Evolutionary conservation across 2,888 invertebrate genomes (phyloP).

Genomic region (Dromius quadrimaculatus): DNA sequence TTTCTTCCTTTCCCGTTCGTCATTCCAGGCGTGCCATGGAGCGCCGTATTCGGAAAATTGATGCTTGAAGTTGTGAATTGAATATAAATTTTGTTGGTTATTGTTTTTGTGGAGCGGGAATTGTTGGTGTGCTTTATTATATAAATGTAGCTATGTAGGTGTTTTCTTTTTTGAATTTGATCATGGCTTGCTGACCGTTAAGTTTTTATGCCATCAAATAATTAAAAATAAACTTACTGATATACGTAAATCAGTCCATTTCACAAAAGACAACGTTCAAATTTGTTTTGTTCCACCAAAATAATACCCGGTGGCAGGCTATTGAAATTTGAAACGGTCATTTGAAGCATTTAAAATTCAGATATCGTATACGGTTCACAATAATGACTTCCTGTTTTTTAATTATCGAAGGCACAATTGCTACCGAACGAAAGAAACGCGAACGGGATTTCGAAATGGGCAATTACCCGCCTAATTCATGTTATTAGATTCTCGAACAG

Average conservation of each 20-base stretch:
- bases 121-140: slow-evolving; percentile 15
- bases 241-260: too few relatives aligned
- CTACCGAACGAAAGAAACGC: slow-evolving; percentile 31
- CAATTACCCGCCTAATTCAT: slow-evolving; percentile 48
- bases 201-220: slow-evolving; percentile 19
- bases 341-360: slow-evolving; percentile 48
- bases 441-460: slow-evolving; percentile 44
- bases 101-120: slow-evolving; percentile 38
- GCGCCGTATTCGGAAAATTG: slow-evolving; percentile 48
- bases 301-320: slow-evolving; percentile 22
- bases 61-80: slow-evolving; percentile 35
- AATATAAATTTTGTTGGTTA: slow-evolving; percentile 45
- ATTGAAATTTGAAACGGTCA: slow-evolving; percentile 49
- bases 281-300: slow-evolving; percentile 38
- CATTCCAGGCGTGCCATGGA: slow-evolving; percentile 43
- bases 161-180: slow-evolving; percentile 9
- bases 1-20: slow-evolving; percentile 39
- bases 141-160: slow-evolving; percentile 24
- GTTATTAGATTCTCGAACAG: slow-evolving; percentile 45
- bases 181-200: not conserved
- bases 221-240: slow-evolving; percentile 38
- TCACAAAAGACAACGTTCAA: too few relatives aligned
- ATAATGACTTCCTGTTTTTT: slow-evolving; percentile 51
- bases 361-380: slow-evolving; percentile 43
- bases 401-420: slow-evolving; percentile 50